Evolutionary conservation across 2,113 vertebrate species (phyloP), one percentile per base, ranked within the genome.

Genomic region (Lepus americanus): DNA sequence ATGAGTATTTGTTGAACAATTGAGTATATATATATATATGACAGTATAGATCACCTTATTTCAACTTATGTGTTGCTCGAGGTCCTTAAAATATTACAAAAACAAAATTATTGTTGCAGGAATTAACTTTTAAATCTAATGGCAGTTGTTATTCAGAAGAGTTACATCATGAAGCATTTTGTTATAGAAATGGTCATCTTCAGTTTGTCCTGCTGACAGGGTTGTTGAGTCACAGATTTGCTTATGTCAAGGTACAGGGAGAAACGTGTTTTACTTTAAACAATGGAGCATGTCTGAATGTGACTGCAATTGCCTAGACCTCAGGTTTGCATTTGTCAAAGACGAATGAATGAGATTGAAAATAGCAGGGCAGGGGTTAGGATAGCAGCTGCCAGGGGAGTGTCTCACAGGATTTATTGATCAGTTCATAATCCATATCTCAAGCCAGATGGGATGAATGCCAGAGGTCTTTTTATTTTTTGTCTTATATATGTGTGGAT

Each of bases 91-190:
- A 23, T 49, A 90, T 90, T 77, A 6, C 87, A 66, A 29, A 83
- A 86, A 74, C 1, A 66, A 14, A 85, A 39, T 80, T 82, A 9
- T 89, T 92, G 6, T 78, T 76, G n/a, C 31, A 51, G 63, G 44
- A 88, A 53, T 87, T 23, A 53, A 70, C 78, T 92, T 86, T 91
- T 83, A 91, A 80, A 25, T 69, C 66, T 51, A 59, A 33, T 72
- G 8, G 59, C 36, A 89, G 66, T 14, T 92, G 44, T 61, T 96
- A 79, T 70, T 79, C 73, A 36, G 31, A 20, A 87, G 66, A 73
- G 25, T 88, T 88, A 89, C 27, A 22, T 53, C 64, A 14, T 23
- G 9, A 74, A n/a, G 53, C 9, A 31, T 89, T 92, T 87, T 64
- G 27, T 72, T 55, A 36, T 33, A 55, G n/a, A 61, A 89, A 86